Conservation (phyloP, 2,797 vertebrate genomes). For the Amblyraja radiata region DNA sequence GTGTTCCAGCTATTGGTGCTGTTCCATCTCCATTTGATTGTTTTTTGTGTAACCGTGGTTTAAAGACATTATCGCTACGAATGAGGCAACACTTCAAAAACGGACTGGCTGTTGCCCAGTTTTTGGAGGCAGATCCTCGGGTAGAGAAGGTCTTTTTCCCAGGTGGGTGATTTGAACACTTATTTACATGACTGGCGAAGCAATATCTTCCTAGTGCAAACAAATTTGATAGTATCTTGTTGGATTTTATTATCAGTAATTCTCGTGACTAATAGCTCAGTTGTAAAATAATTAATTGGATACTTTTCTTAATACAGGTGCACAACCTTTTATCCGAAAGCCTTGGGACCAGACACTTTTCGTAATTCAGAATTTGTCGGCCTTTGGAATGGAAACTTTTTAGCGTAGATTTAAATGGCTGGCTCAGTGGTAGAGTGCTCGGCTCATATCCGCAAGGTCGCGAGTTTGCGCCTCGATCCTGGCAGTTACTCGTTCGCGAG, state of each 20-base stretch:
- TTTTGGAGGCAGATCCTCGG: conserved; percentile 65
- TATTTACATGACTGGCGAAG: not conserved
- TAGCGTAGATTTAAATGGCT: too few relatives aligned
- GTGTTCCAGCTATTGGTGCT: conserved; percentile 67
- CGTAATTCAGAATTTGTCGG: too few relatives aligned
- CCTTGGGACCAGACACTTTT: too few relatives aligned
- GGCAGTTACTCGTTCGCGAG: too few relatives aligned
- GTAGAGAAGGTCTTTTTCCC: conserved; percentile 82
- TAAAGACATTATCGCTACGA: conserved; percentile 80
- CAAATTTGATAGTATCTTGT: not conserved
- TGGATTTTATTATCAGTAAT: not conserved
- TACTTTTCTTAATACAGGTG: not conserved
- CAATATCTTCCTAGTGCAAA: not conserved
- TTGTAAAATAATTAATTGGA: not conserved
- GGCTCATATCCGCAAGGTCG: too few relatives aligned
- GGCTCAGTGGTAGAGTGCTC: too few relatives aligned
- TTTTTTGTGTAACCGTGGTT: conserved; percentile 76
- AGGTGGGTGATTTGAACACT: conserved; percentile 58
- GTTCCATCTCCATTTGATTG: conserved; percentile 89
- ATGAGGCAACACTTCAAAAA: conserved; percentile 86
- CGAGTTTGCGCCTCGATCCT: too few relatives aligned
- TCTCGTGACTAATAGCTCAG: not conserved
- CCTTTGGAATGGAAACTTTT: too few relatives aligned
- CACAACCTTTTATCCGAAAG: too few relatives aligned
- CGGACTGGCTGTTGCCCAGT: conserved; percentile 67